phyloP scores from a whole-genome alignment of 2,797 vertebrate genomes.

The Dipus sagitta region DNA sequence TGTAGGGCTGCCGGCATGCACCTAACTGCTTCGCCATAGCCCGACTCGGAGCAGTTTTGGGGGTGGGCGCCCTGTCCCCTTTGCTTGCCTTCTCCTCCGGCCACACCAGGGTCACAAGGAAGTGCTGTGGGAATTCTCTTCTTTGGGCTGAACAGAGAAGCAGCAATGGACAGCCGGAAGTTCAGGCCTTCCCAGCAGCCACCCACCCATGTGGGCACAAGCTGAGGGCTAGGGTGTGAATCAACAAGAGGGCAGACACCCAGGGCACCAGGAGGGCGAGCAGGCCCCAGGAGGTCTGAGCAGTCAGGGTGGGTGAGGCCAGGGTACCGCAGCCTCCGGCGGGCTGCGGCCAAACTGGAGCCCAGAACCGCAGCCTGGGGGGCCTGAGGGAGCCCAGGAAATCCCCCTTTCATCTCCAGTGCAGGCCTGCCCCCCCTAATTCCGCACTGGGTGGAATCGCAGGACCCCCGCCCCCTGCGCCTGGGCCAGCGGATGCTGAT shows the following conservation, averaged over 20 bases:
- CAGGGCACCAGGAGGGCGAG: neutral
- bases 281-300: neutral
- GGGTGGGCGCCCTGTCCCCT: neutral
- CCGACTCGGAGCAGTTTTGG: neutral
- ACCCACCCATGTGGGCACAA: neutral
- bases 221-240: neutral
- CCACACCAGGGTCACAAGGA: neutral
- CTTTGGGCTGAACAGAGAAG: neutral
- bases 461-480: slow-evolving; percentile 16
- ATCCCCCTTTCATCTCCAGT: rapidly evolving
- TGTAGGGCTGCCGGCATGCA: rapidly evolving
- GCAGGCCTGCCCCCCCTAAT: slow-evolving; percentile 12
- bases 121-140: neutral
- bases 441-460: slow-evolving; percentile 60
- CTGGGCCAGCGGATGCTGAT: neutral
- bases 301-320: neutral
- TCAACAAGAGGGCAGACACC: neutral
- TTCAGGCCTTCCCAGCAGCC: rapidly evolving
- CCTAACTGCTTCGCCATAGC: neutral
- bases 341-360: neutral
- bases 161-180: neutral
- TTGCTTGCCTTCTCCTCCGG: neutral
- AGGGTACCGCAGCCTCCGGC: slow-evolving; percentile 36
- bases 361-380: neutral
- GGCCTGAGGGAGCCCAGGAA: slow-evolving; percentile 33